These are phyloP conservation scores for Gobio gobio DNA, from an alignment of 2,113 vertebrate species.

Conservation along the genomic window DNA sequence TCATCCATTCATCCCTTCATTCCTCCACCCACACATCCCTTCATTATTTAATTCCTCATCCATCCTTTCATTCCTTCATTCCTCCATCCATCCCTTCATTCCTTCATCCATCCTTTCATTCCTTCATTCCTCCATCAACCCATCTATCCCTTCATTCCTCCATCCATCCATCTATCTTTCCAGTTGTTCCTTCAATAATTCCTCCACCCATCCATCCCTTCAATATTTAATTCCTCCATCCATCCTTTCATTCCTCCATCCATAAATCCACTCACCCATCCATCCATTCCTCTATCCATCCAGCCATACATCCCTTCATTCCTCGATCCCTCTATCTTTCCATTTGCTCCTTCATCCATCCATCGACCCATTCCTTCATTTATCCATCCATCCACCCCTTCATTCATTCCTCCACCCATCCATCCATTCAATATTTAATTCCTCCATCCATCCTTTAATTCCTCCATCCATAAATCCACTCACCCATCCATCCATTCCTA, in stretches of 20 bases:
- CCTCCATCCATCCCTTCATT: not conserved
- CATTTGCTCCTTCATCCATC: not conserved
- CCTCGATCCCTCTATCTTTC: not conserved
- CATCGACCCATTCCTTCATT: too few relatives aligned
- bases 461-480: not conserved
- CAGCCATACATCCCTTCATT: not conserved
- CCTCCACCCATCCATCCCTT: not conserved
- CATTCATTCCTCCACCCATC: not conserved
- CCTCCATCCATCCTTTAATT: not conserved
- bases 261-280: too few relatives aligned
- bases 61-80: not conserved
- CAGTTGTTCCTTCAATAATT: not conserved
- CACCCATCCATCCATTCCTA: not conserved
- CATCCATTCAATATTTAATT: not conserved
- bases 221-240: not conserved
- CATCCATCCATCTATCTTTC: not conserved
- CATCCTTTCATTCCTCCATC: not conserved
- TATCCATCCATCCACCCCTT: not conserved
- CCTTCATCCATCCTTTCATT: not conserved
- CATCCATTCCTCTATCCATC: not conserved
- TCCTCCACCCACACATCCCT: fast-evolving
- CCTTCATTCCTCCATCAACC: not conserved
- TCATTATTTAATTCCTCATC: not conserved
- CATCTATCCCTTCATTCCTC: fast-evolving
- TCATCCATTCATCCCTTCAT: too few relatives aligned